Evolutionary conservation across 1,140 invertebrate genomes (phyloP).

Genomic region (Propsilocerus akamusi): DNA sequence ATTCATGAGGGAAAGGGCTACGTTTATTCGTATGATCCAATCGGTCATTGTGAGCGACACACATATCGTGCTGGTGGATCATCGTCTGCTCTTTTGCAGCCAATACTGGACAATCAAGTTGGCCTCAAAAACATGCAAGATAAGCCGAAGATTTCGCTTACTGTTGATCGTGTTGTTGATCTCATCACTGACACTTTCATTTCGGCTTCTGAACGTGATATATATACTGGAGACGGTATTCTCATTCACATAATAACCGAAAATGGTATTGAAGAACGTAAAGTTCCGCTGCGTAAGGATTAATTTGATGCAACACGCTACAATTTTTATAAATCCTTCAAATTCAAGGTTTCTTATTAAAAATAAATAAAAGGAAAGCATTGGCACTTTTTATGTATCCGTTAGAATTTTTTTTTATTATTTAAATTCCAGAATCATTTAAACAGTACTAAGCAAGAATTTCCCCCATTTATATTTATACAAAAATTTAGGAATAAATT

Average conservation of each 20-base stretch:
- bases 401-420: too few relatives aligned
- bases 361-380: too few relatives aligned
- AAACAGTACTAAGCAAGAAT: too few relatives aligned
- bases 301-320: too few relatives aligned
- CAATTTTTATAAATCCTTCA: too few relatives aligned
- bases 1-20: slow-evolving; percentile 77
- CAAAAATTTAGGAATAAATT: too few relatives aligned
- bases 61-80: slow-evolving; percentile 72
- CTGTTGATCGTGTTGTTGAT: slow-evolving; percentile 58
- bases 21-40: slow-evolving; percentile 91
- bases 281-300: slow-evolving; percentile 58
- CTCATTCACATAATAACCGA: slow-evolving; percentile 79
- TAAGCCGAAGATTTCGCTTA: slow-evolving; percentile 35
- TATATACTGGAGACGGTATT: slow-evolving; percentile 88
- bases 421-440: too few relatives aligned
- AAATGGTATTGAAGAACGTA: slow-evolving; percentile 57
- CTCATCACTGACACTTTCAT: slow-evolving; percentile 92
- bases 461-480: too few relatives aligned
- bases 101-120: slow-evolving; percentile 79
- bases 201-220: slow-evolving; percentile 92
- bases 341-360: too few relatives aligned
- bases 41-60: slow-evolving; percentile 76
- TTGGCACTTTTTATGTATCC: too few relatives aligned
- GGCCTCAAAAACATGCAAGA: slow-evolving; percentile 69
- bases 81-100: slow-evolving; percentile 58